Conservation (phyloP, 2,797 vertebrate species). For the Danionella dracula region DNA sequence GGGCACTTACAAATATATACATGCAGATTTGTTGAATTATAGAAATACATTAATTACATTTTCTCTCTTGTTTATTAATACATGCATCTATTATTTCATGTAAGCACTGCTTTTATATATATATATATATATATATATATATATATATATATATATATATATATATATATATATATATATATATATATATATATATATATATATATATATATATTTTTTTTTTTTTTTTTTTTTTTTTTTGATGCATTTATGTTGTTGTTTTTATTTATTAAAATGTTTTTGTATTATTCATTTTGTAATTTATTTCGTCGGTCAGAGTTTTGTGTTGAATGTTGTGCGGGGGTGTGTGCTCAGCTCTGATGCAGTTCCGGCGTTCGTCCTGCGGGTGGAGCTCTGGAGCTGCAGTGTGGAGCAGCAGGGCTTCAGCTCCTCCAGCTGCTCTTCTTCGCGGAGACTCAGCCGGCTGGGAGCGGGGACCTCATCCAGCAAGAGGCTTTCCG, state of each 20-base stretch:
- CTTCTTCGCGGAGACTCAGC: constrained; percentile 66
- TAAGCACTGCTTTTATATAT: too few relatives aligned
- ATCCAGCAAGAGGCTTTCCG: constrained; percentile 67
- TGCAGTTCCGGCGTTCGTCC: constrained; percentile 71
- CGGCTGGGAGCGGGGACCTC: constrained; percentile 77
- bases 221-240: not conserved
- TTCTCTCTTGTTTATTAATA: too few relatives aligned
- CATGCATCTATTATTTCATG: too few relatives aligned
- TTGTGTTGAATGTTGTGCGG: not conserved
- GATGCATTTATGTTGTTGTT: too few relatives aligned
- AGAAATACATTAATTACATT: too few relatives aligned
- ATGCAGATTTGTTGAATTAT: too few relatives aligned
- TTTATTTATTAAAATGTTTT: too few relatives aligned
- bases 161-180: too few relatives aligned
- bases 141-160: too few relatives aligned
- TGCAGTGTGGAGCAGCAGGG: constrained; percentile 67
- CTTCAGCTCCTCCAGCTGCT: constrained; percentile 38
- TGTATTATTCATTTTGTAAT: too few relatives aligned
- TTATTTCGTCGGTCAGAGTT: too few relatives aligned
- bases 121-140: not conserved
- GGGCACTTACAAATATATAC: too few relatives aligned
- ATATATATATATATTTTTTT: not conserved
- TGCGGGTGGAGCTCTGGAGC: constrained; percentile 80
- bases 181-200: not conserved
- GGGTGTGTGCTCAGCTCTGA: constrained; percentile 58